phyloP scores from a whole-genome alignment of 2,888 invertebrate genomes.

The Odiellus spinosus region DNA sequence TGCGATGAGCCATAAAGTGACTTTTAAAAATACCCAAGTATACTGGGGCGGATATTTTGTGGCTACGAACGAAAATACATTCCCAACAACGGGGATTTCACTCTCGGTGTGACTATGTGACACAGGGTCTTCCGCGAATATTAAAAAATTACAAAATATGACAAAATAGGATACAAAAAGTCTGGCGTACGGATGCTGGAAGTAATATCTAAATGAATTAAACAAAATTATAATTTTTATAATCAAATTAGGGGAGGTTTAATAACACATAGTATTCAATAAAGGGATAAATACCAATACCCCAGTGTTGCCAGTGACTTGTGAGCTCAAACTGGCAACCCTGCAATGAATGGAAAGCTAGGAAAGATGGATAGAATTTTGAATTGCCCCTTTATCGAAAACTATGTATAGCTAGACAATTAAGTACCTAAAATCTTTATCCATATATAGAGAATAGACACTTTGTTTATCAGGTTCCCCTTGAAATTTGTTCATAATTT shows the following conservation, averaged over 20 bases:
- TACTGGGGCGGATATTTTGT: conserved; percentile 35
- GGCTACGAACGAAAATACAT: conserved; percentile 36
- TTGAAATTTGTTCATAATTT: background rate
- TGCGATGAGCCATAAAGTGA: conserved; percentile 33
- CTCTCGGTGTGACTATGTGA: conserved; percentile 36
- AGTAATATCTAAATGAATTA: conserved; percentile 30
- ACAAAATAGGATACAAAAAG: conserved; percentile 36
- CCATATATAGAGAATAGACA: conserved; percentile 1
- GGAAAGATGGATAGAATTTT: too few species aligned
- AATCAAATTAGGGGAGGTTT: background rate
- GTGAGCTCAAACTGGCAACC: too few species aligned
- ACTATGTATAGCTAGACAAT: too few species aligned
- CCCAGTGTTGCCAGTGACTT: too few species aligned
- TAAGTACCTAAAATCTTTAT: background rate
- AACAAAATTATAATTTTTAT: background rate
- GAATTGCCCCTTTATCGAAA: too few species aligned
- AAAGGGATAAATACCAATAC: too few species aligned
- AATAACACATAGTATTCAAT: too few species aligned
- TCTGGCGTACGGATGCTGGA: conserved; percentile 37
- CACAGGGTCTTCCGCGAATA: conserved; percentile 38
- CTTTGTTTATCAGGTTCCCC: background rate
- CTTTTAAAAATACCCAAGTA: conserved; percentile 30
- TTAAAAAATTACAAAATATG: conserved; percentile 36
- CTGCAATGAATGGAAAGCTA: too few species aligned
- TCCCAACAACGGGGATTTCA: conserved; percentile 35